These are phyloP conservation scores for Rhagophthalmus giganteus DNA, from an alignment of 2,888 invertebrate genomes.

Conservation along the genomic window DNA sequence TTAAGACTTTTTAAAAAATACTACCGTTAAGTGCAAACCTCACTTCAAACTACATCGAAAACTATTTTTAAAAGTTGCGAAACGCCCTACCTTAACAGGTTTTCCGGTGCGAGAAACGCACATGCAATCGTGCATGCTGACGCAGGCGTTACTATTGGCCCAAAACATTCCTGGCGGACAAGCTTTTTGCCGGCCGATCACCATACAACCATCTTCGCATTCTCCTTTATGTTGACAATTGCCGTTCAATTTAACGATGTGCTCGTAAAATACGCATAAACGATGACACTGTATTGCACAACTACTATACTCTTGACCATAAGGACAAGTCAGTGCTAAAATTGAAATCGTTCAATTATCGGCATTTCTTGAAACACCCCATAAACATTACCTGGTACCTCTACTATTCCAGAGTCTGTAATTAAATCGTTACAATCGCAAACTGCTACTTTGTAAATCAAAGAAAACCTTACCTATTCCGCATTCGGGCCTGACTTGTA, in stretches of 20 bases:
- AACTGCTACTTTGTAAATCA: too few species aligned
- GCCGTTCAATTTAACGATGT: slow-evolving; percentile 51
- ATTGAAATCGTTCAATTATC: neutral
- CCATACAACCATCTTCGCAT: slow-evolving; percentile 49
- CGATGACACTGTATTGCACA: slow-evolving; percentile 75
- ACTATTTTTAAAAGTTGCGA: too few species aligned
- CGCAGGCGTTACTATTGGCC: slow-evolving; percentile 75
- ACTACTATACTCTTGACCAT: slow-evolving; percentile 63
- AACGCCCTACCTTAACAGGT: slow-evolving; percentile 64
- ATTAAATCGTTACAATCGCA: too few species aligned
- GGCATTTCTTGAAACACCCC: too few species aligned
- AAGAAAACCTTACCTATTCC: slow-evolving; percentile 32
- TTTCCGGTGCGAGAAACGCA: slow-evolving; percentile 69
- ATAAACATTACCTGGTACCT: too few species aligned
- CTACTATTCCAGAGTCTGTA: too few species aligned
- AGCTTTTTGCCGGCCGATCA: slow-evolving; percentile 41
- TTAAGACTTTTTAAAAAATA: slow-evolving; percentile 12
- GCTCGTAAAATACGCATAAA: slow-evolving; percentile 69
- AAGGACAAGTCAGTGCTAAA: slow-evolving; percentile 40
- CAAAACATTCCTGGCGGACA: slow-evolving; percentile 67
- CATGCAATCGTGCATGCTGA: slow-evolving; percentile 72
- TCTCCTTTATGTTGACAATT: slow-evolving; percentile 56
- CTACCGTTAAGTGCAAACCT: slow-evolving; percentile 73
- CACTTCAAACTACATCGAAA: neutral
- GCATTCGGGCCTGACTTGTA: slow-evolving; percentile 65